phyloP scores from a whole-genome alignment of 2,888 invertebrate genomes.

The Gisinianus flammeolus region DNA sequence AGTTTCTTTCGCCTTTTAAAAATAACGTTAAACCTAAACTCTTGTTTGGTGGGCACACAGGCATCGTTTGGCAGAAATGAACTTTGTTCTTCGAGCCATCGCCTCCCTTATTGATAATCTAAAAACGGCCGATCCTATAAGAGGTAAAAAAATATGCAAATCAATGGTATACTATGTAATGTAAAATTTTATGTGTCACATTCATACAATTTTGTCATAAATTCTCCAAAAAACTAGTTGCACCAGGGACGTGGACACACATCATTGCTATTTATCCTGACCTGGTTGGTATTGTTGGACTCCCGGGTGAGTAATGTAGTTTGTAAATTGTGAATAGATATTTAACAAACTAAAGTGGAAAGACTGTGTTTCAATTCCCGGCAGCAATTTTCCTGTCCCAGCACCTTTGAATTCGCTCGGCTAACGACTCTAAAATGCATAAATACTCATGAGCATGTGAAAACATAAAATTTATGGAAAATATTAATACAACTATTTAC shows the following conservation, averaged over 20 bases:
- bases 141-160: conserved; percentile 67
- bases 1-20: neutral
- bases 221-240: conserved; percentile 68
- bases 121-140: conserved; percentile 86
- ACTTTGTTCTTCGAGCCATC: conserved; percentile 92
- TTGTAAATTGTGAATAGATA: too few relatives aligned
- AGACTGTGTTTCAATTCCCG: too few relatives aligned
- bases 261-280: conserved; percentile 89
- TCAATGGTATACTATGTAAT: neutral
- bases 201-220: neutral
- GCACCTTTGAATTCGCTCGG: too few relatives aligned
- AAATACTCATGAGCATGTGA: too few relatives aligned
- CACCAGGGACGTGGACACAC: conserved; percentile 89
- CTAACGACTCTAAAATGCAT: too few relatives aligned
- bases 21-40: neutral
- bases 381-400: too few relatives aligned
- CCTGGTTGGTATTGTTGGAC: conserved; percentile 79
- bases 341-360: too few relatives aligned
- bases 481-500: too few relatives aligned
- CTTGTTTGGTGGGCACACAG: too few relatives aligned
- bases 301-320: conserved; percentile 63
- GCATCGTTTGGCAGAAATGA: conserved; percentile 92
- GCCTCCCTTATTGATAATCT: conserved; percentile 89
- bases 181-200: neutral
- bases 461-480: too few relatives aligned